A percentile compares a stretch with the other conserved stretches of the same genome.
These are phyloP conservation scores for Drosophila albomicans DNA, from an alignment of 1,140 invertebrate genomes.

Conservation along the genomic window DNA sequence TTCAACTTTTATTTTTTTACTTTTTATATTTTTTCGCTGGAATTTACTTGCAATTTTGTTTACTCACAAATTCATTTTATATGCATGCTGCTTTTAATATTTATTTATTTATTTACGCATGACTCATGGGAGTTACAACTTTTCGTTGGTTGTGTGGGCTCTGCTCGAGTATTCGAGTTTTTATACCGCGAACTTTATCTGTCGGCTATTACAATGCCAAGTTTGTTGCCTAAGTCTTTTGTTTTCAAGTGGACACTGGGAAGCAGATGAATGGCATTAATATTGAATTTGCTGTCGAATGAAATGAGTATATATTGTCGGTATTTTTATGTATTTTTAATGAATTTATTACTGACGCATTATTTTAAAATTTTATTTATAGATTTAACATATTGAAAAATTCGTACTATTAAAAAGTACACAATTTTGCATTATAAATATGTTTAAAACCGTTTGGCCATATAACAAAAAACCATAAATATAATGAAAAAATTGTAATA, in stretches of 20 bases:
- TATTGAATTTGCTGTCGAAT: neutral
- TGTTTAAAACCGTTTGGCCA: no score
- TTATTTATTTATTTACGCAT: slow-evolving; percentile 33
- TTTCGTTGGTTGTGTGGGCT: neutral
- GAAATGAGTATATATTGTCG: neutral
- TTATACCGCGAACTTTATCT: slow-evolving; percentile 32
- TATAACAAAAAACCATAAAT: no score
- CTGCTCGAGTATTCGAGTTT: neutral
- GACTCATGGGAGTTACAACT: slow-evolving; percentile 58
- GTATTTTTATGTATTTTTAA: neutral
- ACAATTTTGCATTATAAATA: no score
- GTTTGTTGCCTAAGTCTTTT: slow-evolving; percentile 78
- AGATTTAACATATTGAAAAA: no score
- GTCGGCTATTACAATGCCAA: slow-evolving; percentile 28
- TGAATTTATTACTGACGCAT: neutral
- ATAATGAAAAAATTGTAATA: no score
- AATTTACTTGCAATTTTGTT: slow-evolving; percentile 72
- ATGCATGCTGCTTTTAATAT: slow-evolving; percentile 35
- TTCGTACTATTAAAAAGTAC: no score
- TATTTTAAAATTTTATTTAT: no score
- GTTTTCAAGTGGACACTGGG: neutral
- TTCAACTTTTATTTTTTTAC: slow-evolving; percentile 43
- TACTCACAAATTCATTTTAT: slow-evolving; percentile 61
- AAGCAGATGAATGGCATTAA: neutral
- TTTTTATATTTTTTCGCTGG: slow-evolving; percentile 50